Base-by-base conservation (phyloP, 2,797 vertebrate species). In the Aldrovandia affinis region DNA sequence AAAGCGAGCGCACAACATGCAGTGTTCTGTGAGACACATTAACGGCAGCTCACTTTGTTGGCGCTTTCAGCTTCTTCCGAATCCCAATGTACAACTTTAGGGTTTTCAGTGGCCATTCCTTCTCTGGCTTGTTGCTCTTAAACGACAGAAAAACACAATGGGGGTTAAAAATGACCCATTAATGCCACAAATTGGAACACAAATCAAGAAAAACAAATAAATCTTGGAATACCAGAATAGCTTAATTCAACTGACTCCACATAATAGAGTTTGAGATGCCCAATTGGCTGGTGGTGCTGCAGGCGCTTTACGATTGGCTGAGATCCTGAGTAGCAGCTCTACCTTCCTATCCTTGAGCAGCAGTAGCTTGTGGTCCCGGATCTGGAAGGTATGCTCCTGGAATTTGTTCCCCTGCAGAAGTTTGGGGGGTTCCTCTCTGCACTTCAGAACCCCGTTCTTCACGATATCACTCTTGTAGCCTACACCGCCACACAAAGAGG, bases 271-370 rank as follows among this genome's bases (percentile, higher is more conserved):
- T 14, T 1, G 36, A 1, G 44, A 2, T 73, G 79, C 73, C 47
- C 30, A 30, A 25, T 14, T 54, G 44, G 80, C 63, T 81, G 68
- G 8, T 79, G 30, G 28, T 50, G 12, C 10, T 10, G 78, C 7
- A 42, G 78, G 83, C 57, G 42, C 61, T 83, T 39, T 22, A 5
- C 57, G 18, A 85, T 61, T 80, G 83, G 79, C n/a, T 12, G 42
- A 15, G 28, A 25, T 50, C 25, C 2, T 14, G 28, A 18, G 25
- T 8, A 18, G 63, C 22, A 39, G 52, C 42, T n/a, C 84, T 92
- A 98, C 98, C 96, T 96, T 97, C 92, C 97, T 98, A 91, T 99
- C 98, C 88, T 98, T 99, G 84, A 99, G 96, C 85, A 99, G 92
- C 80, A 98, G 92, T 82, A 99, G 95, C 84, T 94, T 97, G 85